These are phyloP conservation scores for Luperina testacea DNA, from an alignment of 2,888 invertebrate species.

Conservation along the genomic window DNA sequence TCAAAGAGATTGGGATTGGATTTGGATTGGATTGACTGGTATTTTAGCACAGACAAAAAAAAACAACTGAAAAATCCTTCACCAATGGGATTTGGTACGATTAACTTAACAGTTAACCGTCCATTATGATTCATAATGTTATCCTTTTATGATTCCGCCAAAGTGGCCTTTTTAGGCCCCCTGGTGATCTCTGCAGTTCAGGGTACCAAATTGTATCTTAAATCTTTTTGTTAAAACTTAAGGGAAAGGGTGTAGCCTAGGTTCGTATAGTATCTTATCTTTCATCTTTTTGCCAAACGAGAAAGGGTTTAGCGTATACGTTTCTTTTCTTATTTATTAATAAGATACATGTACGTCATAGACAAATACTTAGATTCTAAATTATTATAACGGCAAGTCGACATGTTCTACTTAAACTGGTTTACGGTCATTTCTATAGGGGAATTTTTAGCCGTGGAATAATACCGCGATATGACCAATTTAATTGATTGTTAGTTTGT, in stretches of 20 bases:
- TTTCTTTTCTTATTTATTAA: not conserved
- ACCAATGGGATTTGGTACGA: too few species aligned
- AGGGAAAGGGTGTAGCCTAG: too few species aligned
- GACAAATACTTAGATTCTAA: not conserved
- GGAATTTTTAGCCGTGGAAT: conserved; percentile 26
- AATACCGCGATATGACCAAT: conserved; percentile 8
- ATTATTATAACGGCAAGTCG: conserved; percentile 8
- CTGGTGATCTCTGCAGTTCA: not conserved
- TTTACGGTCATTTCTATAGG: conserved; percentile 15
- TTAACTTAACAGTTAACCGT: too few species aligned
- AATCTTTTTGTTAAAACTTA: not conserved
- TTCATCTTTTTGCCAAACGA: not conserved
- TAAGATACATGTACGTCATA: not conserved
- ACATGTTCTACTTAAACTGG: conserved; percentile 32
- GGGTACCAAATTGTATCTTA: not conserved
- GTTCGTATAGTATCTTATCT: not conserved
- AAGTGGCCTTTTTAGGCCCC: too few species aligned
- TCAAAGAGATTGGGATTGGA: too few species aligned
- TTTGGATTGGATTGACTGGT: too few species aligned
- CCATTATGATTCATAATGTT: too few species aligned
- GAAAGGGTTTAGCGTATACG: not conserved
- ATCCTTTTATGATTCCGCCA: too few species aligned
- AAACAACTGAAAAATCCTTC: too few species aligned
- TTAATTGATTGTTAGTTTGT: not conserved
- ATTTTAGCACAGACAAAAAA: too few species aligned